These are phyloP conservation scores for Zosterops japonicus DNA, from an alignment of 2,113 vertebrate genomes.

Conservation along the genomic window DNA sequence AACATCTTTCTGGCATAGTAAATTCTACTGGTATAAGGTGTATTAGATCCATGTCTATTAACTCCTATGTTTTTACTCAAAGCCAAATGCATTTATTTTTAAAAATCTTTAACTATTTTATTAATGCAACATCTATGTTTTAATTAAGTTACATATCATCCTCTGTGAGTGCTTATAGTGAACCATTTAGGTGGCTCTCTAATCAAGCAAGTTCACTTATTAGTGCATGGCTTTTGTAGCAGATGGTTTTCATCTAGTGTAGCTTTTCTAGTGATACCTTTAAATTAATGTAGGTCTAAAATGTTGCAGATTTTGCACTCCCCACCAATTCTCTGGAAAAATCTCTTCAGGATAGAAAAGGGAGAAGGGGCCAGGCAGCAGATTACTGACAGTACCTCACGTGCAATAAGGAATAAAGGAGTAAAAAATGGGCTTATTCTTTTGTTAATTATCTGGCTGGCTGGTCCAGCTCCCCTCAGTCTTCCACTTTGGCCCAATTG, in stretches of 20 bases:
- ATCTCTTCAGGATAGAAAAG: background rate
- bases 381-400: background rate
- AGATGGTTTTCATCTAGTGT: background rate
- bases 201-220: background rate
- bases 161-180: background rate
- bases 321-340: background rate
- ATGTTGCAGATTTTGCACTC: background rate
- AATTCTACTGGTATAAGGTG: background rate
- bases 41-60: background rate
- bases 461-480: background rate
- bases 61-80: background rate
- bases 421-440: background rate
- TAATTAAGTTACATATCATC: background rate
- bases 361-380: background rate
- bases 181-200: background rate
- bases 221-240: background rate
- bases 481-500: background rate
- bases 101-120: background rate
- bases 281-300: background rate
- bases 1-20: background rate
- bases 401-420: background rate
- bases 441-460: background rate
- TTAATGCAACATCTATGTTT: background rate
- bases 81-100: background rate
- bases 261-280: slow-evolving; percentile 3